Percentiles rank a stretch among this genome's conserved stretches.
These are phyloP conservation scores for Mycetomoellerius zeteki DNA, from an alignment of 1,140 invertebrate species.

Conservation along the genomic window DNA sequence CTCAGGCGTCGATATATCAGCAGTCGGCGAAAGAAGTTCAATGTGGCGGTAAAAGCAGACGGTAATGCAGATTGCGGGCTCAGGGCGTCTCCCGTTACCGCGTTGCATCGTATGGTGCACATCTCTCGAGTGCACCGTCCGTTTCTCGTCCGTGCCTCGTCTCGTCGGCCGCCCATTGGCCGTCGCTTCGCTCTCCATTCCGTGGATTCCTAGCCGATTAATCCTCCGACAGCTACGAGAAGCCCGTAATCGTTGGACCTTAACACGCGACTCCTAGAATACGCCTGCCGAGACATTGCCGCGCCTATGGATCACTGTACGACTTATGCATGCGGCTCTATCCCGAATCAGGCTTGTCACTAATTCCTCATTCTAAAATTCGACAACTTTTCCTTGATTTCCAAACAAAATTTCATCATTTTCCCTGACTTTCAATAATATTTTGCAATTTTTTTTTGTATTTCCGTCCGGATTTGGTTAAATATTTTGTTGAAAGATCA, in stretches of 20 bases:
- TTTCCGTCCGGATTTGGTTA: no score
- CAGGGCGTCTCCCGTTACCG: constrained; percentile 71
- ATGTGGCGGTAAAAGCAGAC: constrained; percentile 76
- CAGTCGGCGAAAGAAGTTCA: constrained; percentile 74
- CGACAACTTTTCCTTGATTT: no score
- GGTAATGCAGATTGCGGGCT: constrained; percentile 80
- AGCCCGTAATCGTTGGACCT: neutral
- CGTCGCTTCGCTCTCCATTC: constrained; percentile 23
- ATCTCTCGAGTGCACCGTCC: constrained; percentile 26
- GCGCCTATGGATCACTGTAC: neutral
- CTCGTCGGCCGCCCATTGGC: constrained; percentile 20
- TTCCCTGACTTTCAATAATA: no score
- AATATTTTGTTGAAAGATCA: no score
- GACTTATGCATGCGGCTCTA: neutral
- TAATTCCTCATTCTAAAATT: no score
- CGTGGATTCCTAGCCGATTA: constrained; percentile 48
- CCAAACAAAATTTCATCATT: no score
- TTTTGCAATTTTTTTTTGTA: no score
- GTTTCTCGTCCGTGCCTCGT: constrained; percentile 26
- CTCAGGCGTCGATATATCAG: constrained; percentile 73
- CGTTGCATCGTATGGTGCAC: constrained; percentile 69
- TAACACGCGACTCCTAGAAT: neutral
- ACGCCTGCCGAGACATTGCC: no score
- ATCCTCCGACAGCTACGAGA: neutral
- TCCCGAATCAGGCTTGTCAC: neutral